These are phyloP conservation scores for Cynaeus angustus DNA, from an alignment of 2,888 invertebrate genomes.

Conservation along the genomic window DNA sequence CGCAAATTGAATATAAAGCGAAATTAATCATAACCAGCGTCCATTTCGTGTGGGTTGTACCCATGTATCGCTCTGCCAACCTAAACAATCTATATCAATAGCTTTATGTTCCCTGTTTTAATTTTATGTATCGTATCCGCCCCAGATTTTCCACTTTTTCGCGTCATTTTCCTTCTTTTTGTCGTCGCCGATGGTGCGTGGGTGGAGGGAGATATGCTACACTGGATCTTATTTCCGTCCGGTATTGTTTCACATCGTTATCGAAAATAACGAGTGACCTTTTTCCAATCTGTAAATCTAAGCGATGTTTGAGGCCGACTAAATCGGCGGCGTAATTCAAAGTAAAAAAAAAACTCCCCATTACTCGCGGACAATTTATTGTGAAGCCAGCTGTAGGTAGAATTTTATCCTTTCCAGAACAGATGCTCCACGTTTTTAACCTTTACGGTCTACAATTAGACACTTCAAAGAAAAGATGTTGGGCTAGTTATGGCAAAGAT, in stretches of 20 bases:
- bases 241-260: slow-evolving; percentile 28
- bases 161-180: slow-evolving; percentile 1
- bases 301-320: neutral
- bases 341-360: slow-evolving; percentile 4
- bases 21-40: neutral
- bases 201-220: slow-evolving; percentile 59
- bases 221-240: slow-evolving; percentile 54
- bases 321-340: slow-evolving; percentile 1
- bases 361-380: slow-evolving; percentile 36
- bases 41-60: neutral
- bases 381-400: slow-evolving; percentile 43
- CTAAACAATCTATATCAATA: neutral
- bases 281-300: slow-evolving; percentile 21
- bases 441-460: slow-evolving; percentile 39
- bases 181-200: slow-evolving; percentile 36
- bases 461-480: slow-evolving; percentile 28
- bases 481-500: neutral
- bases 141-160: too few species aligned
- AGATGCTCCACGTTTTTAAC: slow-evolving; percentile 48
- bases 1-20: neutral
- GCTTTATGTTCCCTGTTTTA: too few species aligned
- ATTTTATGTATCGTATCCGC: too few species aligned
- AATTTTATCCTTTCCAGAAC: slow-evolving; percentile 44
- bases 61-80: neutral
- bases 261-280: slow-evolving; percentile 32